phyloP scores from a whole-genome alignment of 2,113 vertebrate genomes.

The Copsychus sechellarum region DNA sequence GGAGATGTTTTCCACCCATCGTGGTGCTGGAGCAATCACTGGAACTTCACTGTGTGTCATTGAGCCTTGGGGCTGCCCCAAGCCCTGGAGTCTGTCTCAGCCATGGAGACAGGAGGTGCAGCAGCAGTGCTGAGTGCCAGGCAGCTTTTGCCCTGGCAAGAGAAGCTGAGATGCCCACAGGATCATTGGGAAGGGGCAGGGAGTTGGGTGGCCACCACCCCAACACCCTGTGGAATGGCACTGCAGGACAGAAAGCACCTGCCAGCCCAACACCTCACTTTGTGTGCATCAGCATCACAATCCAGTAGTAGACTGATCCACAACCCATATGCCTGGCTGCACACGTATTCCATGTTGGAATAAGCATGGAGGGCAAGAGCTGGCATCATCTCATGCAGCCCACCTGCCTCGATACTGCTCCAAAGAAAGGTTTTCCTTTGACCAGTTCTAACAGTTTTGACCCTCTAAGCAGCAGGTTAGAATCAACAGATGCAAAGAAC shows the following conservation, averaged over 20 bases:
- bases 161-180: background rate
- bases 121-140: background rate
- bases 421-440: background rate
- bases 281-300: fast-evolving
- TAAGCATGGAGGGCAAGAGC: background rate
- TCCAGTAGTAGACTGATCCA: fast-evolving
- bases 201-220: background rate
- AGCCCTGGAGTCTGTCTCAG: background rate
- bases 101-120: fast-evolving
- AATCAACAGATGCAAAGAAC: background rate
- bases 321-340: fast-evolving
- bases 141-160: background rate
- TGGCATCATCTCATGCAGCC: background rate
- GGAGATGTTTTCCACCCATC: background rate
- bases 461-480: background rate
- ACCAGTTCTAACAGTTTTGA: background rate
- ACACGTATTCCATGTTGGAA: background rate
- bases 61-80: fast-evolving
- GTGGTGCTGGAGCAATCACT: fast-evolving
- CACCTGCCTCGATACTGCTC: fast-evolving
- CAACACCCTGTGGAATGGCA: fast-evolving
- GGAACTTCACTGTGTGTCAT: background rate
- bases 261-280: background rate
- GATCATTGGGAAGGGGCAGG: background rate
- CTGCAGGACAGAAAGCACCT: background rate